These are phyloP conservation scores for Bombylius discolor DNA, from an alignment of 2,888 invertebrate genomes.

Conservation along the genomic window DNA sequence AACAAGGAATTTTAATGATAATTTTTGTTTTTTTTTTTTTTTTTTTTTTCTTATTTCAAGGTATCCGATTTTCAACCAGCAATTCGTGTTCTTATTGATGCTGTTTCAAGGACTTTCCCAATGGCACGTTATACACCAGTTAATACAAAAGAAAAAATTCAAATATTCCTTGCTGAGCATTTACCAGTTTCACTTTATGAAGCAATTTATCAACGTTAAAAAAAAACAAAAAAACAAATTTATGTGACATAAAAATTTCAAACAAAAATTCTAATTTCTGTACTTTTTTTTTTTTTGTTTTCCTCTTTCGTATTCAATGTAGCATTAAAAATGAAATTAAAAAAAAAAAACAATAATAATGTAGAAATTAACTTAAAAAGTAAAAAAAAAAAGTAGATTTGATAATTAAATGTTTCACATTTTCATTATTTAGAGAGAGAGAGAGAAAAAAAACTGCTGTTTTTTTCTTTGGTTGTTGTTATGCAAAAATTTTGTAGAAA, in stretches of 20 bases:
- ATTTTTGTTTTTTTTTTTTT: background rate
- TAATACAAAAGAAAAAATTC: conserved; percentile 61
- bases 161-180: conserved; percentile 68
- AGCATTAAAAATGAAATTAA: no score
- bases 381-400: no score
- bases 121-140: conserved; percentile 74
- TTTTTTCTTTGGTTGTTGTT: no score
- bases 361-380: no score
- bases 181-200: conserved; percentile 70
- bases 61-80: conserved; percentile 65
- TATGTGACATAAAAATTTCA: background rate
- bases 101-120: conserved; percentile 69
- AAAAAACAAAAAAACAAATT: conserved; percentile 14
- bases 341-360: no score
- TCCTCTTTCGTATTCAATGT: background rate
- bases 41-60: conserved; percentile 32
- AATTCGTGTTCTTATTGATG: conserved; percentile 60
- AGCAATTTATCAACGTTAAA: conserved; percentile 46
- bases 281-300: background rate
- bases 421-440: no score
- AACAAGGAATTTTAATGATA: background rate
- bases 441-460: no score
- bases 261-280: background rate
- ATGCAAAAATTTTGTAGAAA: no score
- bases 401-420: no score